Evolutionary conservation across 2,888 invertebrate species (phyloP), one percentile per base, ranked within the genome.

Genomic region (Xanthostigma xanthostigma): DNA sequence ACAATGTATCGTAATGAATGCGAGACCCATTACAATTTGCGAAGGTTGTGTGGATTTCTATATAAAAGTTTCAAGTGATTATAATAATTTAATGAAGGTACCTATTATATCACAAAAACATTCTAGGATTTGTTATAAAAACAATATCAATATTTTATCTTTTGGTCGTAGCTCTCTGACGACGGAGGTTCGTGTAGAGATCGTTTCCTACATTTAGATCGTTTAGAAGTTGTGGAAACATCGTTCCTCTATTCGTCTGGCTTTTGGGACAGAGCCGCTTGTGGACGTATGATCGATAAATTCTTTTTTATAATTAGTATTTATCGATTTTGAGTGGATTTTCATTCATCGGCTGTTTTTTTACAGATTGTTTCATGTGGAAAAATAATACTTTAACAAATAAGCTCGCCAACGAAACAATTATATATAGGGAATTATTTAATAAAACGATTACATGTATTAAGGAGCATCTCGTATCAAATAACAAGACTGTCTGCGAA

Each of bases 241-340:
- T 72, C 75, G 52, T 74, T 77, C 64, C 61, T 69, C 42, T 75
- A 72, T 57, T 73, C 74, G 54, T 57, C 66, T 49, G 62, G 69
- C 55, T 63, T 81, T 53, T 81, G 81, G 81, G 62, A 67, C 33
- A 71, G 73, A 60, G 81, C 76, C 46, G 73, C 75, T 57, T 82
- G 82, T 63, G 66, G 74, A 64, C 72, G 81, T 81, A 66, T 62
- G 63, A 62, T 41, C 12, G 8, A 6, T 43, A 39, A 12, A 11
- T 13, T 49, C 9, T 37, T 13, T n/a, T 39, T 14, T 34, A 13
- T 42, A 13, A 44, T 50, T n/a, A 27, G 27, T 27, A 6, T 12
- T 44, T 12, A 8, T 39, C 63, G 60, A 45, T 37, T 12, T 45
- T 49, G 6, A 9, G 47, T 41, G 36, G 44, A 38, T 44, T 13